phyloP scores from a whole-genome alignment of 1,140 invertebrate genomes.

The Drosophila leontia region DNA sequence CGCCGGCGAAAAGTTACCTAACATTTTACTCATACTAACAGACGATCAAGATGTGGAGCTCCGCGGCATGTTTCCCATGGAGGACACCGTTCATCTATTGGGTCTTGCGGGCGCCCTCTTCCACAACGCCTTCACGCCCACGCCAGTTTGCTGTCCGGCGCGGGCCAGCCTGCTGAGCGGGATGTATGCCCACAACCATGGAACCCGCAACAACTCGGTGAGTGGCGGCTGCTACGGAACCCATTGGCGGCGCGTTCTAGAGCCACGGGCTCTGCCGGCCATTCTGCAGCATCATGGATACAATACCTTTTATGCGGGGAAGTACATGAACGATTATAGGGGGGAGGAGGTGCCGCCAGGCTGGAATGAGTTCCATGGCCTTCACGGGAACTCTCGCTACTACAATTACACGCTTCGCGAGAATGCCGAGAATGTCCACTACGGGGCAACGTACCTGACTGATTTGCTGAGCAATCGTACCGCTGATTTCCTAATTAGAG shows the following conservation, averaged over 20 bases:
- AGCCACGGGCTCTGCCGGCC: constrained; percentile 89
- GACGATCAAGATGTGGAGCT: constrained; percentile 94
- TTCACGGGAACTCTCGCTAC: constrained; percentile 94
- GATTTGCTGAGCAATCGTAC: constrained; percentile 90
- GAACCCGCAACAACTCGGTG: constrained; percentile 91
- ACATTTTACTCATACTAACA: constrained; percentile 92
- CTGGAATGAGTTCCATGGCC: constrained; percentile 92
- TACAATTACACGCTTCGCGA: constrained; percentile 95
- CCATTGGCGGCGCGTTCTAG: constrained; percentile 88
- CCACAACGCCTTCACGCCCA: constrained; percentile 91
- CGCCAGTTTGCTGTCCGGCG: constrained; percentile 95
- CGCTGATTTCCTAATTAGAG: constrained; percentile 86
- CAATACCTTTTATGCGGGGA: constrained; percentile 93
- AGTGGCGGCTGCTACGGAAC: constrained; percentile 90
- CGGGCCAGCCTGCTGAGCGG: constrained; percentile 94
- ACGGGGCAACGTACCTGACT: constrained; percentile 91
- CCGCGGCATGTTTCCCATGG: constrained; percentile 90
- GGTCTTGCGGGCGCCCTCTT: constrained; percentile 89
- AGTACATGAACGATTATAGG: constrained; percentile 94
- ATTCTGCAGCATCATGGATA: constrained; percentile 89
- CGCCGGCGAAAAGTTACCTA: constrained; percentile 85
- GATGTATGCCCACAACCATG: constrained; percentile 93
- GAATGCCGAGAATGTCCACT: constrained; percentile 89
- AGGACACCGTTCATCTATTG: constrained; percentile 88
- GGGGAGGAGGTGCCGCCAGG: constrained; percentile 90